Percentiles rank a stretch among this genome's conserved stretches.
phyloP scores from a whole-genome alignment of 92 coral and sea anemone genomes.

The Parazoanthus swiftii region DNA sequence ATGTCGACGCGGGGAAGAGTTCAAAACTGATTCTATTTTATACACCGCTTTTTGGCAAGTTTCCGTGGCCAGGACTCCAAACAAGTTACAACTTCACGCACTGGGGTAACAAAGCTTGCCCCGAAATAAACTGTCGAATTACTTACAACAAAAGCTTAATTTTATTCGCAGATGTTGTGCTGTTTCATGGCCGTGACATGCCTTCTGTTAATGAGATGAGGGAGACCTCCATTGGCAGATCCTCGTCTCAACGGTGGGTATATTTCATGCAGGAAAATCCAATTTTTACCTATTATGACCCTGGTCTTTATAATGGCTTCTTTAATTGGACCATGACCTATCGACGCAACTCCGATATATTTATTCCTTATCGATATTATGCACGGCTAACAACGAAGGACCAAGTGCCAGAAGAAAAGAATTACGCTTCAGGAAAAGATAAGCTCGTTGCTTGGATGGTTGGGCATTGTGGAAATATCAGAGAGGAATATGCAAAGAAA shows the following conservation, averaged over 20 bases:
- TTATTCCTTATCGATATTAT: constrained; percentile 77
- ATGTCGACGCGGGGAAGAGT: neutral
- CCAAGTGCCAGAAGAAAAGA: constrained; percentile 20
- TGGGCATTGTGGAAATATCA: constrained; percentile 65
- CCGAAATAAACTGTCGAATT: constrained; percentile 60
- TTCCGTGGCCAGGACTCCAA: constrained; percentile 80
- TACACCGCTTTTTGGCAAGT: constrained; percentile 73
- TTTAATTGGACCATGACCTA: constrained; percentile 99
- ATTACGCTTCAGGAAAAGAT: constrained; percentile 77
- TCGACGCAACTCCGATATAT: constrained; percentile 85
- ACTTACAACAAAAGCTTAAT: constrained; percentile 70
- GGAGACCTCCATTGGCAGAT: constrained; percentile 41
- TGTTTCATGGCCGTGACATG: constrained; percentile 89
- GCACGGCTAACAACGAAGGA: constrained; percentile 42
- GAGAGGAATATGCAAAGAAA: constrained; percentile 67
- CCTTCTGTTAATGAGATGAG: constrained; percentile 56
- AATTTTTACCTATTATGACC: constrained; percentile 51
- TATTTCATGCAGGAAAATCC: constrained; percentile 90
- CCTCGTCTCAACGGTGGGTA: constrained; percentile 75
- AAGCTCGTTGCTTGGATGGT: constrained; percentile 81
- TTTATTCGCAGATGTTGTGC: constrained; percentile 69
- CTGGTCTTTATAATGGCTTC: constrained; percentile 54
- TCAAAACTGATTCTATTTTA: constrained; percentile 72
- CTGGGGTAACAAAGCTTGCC: constrained; percentile 64
- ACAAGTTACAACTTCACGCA: constrained; percentile 71